Percentiles rank a stretch among this genome's conserved stretches.
Evolutionary conservation across 2,888 invertebrate species (phyloP).

Genomic region (Euphydryas editha): DNA sequence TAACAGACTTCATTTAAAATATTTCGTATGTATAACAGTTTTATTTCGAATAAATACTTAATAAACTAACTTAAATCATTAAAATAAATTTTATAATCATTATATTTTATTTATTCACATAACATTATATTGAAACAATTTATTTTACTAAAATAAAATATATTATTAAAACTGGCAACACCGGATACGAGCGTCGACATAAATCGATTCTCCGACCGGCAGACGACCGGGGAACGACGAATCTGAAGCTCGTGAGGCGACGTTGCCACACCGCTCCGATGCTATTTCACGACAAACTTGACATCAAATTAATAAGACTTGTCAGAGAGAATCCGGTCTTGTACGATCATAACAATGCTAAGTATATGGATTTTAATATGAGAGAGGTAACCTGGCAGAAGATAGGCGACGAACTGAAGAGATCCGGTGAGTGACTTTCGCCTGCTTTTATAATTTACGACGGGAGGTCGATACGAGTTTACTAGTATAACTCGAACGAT

Average conservation of each 20-base stretch:
- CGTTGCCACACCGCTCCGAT: constrained; percentile 31
- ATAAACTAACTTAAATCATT: too few relatives aligned
- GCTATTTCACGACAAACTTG: constrained; percentile 57
- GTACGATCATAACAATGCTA: constrained; percentile 65
- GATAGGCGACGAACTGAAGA: constrained; percentile 72
- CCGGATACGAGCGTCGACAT: constrained; percentile 9
- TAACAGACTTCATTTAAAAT: too few relatives aligned
- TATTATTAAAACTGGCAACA: constrained; percentile 26
- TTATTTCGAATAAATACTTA: too few relatives aligned
- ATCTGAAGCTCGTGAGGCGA: constrained; percentile 33
- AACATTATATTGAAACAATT: too few relatives aligned
- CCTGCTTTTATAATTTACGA: constrained; percentile 53
- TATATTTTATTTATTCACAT: too few relatives aligned
- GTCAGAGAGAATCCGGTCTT: constrained; percentile 66
- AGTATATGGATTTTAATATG: constrained; percentile 74
- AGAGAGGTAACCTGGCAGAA: constrained; percentile 77
- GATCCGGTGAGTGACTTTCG: constrained; percentile 61
- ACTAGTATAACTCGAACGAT: constrained; percentile 25
- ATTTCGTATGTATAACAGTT: too few relatives aligned
- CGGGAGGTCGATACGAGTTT: constrained; percentile 28
- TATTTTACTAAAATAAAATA: not conserved
- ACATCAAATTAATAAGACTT: constrained; percentile 62
- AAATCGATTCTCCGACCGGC: constrained; percentile 37
- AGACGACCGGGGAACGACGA: constrained; percentile 37
- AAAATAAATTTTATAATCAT: too few relatives aligned